Conservation (phyloP, 2,888 invertebrate species). For the Spodoptera littoralis region DNA sequence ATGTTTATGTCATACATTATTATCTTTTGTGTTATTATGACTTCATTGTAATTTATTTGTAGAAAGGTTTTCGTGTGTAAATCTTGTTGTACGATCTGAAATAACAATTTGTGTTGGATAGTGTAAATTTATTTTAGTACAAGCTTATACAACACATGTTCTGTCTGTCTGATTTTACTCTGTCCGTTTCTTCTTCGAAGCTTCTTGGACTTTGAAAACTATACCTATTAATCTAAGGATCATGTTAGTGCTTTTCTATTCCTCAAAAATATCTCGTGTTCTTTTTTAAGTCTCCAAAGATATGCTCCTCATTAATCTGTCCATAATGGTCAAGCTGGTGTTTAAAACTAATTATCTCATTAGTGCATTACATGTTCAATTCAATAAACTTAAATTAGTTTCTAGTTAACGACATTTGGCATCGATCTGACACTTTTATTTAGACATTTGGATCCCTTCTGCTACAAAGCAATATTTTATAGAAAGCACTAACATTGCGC, state of each 20-base stretch:
- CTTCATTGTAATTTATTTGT: background rate
- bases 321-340: slow-evolving; percentile 2
- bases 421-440: slow-evolving; percentile 62
- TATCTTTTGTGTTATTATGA: background rate
- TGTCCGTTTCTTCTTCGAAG: too few relatives aligned
- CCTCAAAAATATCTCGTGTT: too few relatives aligned
- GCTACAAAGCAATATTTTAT: slow-evolving; percentile 44
- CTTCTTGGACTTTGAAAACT: too few relatives aligned
- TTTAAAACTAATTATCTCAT: slow-evolving; percentile 28
- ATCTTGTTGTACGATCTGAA: too few relatives aligned
- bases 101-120: background rate
- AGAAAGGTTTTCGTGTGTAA: background rate
- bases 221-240: too few relatives aligned
- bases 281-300: too few relatives aligned
- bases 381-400: slow-evolving; percentile 54
- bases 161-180: too few relatives aligned
- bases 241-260: too few relatives aligned
- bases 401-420: slow-evolving; percentile 65
- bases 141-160: too few relatives aligned
- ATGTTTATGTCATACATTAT: background rate
- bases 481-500: slow-evolving; percentile 30
- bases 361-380: slow-evolving; percentile 45
- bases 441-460: slow-evolving; percentile 58
- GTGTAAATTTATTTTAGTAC: too few relatives aligned
- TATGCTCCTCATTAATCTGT: slow-evolving; percentile 7